phyloP scores from a whole-genome alignment of 2,113 vertebrate species.

The Takifugu flavidus region DNA sequence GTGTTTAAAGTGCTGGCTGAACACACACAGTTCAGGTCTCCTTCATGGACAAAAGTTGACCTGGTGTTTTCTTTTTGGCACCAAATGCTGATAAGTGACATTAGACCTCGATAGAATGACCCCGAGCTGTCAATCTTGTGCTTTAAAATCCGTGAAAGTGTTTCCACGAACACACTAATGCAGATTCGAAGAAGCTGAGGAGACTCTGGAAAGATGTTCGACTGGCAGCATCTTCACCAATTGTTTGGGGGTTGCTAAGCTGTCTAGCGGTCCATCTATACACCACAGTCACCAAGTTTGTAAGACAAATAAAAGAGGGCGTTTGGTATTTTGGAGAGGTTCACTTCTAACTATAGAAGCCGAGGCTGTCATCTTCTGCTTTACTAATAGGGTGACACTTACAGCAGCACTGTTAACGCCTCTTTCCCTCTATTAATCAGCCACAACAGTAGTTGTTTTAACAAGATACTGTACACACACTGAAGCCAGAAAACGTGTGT shows the following conservation, averaged over 20 bases:
- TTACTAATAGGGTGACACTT: slow-evolving; percentile 79
- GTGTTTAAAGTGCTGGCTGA: slow-evolving; percentile 51
- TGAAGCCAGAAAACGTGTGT: slow-evolving; percentile 64
- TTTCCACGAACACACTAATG: too few relatives aligned
- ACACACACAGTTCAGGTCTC: slow-evolving; percentile 50
- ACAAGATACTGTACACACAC: slow-evolving; percentile 60
- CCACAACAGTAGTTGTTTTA: slow-evolving; percentile 66
- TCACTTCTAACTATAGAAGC: slow-evolving; percentile 72
- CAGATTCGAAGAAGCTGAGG: too few relatives aligned
- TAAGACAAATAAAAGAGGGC: slow-evolving; percentile 71
- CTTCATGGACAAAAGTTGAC: too few relatives aligned
- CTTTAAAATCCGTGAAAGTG: too few relatives aligned
- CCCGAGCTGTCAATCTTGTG: too few relatives aligned
- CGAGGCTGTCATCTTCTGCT: slow-evolving; percentile 64
- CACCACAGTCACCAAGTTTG: slow-evolving; percentile 66
- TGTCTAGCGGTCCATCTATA: slow-evolving; percentile 57
- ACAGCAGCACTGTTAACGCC: slow-evolving; percentile 70
- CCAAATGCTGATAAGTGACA: too few relatives aligned
- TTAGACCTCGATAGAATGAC: too few relatives aligned
- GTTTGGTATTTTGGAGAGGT: slow-evolving; percentile 71
- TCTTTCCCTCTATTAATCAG: slow-evolving; percentile 68
- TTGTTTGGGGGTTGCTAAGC: slow-evolving; percentile 18
- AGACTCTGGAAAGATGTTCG: not conserved
- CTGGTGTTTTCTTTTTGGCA: too few relatives aligned
- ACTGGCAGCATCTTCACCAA: not conserved